phyloP scores from a whole-genome alignment of 2,113 vertebrate genomes.

The Nycticryphes semicollaris region DNA sequence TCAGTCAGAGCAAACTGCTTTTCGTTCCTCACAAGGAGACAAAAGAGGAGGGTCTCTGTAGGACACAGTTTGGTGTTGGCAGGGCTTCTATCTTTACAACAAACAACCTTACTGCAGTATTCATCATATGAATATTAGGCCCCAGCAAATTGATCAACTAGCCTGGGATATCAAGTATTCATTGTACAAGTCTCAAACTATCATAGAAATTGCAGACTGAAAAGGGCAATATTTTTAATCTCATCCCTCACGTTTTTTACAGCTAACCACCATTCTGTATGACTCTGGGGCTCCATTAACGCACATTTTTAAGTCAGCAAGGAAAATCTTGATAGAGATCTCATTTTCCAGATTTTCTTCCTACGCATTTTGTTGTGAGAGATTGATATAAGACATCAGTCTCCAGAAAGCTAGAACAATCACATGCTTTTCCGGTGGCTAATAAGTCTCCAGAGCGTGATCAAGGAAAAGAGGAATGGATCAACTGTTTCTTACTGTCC shows the following conservation, averaged over 20 bases:
- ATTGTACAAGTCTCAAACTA: accelerated
- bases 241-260: background rate
- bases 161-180: background rate
- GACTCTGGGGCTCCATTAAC: background rate
- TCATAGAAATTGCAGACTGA: background rate
- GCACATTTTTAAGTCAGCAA: background rate
- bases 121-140: background rate
- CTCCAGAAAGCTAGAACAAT: background rate
- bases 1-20: background rate
- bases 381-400: background rate
- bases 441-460: background rate
- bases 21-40: background rate
- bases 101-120: background rate
- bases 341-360: background rate
- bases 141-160: background rate
- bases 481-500: background rate
- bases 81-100: background rate
- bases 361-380: background rate
- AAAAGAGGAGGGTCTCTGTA: background rate
- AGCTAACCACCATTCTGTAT: background rate
- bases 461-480: background rate
- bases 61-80: background rate
- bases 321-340: background rate
- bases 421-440: background rate
- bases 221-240: background rate